Evolutionary conservation across 2,888 invertebrate genomes (phyloP).

Genomic region (Apodemia duryi): DNA sequence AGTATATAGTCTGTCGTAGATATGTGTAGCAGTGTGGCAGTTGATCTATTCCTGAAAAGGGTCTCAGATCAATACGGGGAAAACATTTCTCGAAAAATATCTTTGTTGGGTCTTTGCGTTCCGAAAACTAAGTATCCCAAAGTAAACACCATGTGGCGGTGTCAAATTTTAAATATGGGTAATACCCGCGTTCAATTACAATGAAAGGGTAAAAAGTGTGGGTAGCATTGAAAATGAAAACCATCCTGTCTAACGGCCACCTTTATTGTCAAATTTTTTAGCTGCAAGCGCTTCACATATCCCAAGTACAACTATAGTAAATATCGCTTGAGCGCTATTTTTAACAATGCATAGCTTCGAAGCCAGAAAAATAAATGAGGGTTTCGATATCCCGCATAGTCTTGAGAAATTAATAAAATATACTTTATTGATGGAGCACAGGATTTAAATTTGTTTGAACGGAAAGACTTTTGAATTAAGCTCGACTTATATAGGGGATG

Average conservation of each 20-base stretch:
- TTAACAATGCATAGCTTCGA: constrained; percentile 40
- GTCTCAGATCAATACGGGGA: too few species aligned
- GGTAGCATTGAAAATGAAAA: constrained; percentile 62
- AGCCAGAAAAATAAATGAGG: constrained; percentile 65
- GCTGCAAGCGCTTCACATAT: constrained; percentile 47
- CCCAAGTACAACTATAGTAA: constrained; percentile 5
- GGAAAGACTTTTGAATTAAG: constrained; percentile 49
- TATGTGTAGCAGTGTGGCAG: too few species aligned
- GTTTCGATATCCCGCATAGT: constrained; percentile 51
- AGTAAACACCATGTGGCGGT: constrained; percentile 26
- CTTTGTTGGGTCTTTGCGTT: not conserved
- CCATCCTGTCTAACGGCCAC: constrained; percentile 49
- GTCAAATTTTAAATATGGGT: constrained; percentile 58
- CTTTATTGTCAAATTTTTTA: constrained; percentile 41
- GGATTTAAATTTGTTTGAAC: constrained; percentile 32
- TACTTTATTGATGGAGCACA: constrained; percentile 19
- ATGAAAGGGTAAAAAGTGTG: constrained; percentile 36
- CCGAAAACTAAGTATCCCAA: not conserved
- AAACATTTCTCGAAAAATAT: constrained; percentile 1
- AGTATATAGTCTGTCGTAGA: too few species aligned
- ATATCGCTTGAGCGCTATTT: constrained; percentile 48
- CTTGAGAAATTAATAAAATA: constrained; percentile 29
- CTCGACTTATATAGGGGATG: constrained; percentile 65
- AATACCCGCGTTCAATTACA: constrained; percentile 34
- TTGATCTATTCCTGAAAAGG: too few species aligned